Evolutionary conservation across 2,888 invertebrate genomes (phyloP), one percentile per base, ranked within the genome.

Genomic region (Perizoma flavofasciatum): DNA sequence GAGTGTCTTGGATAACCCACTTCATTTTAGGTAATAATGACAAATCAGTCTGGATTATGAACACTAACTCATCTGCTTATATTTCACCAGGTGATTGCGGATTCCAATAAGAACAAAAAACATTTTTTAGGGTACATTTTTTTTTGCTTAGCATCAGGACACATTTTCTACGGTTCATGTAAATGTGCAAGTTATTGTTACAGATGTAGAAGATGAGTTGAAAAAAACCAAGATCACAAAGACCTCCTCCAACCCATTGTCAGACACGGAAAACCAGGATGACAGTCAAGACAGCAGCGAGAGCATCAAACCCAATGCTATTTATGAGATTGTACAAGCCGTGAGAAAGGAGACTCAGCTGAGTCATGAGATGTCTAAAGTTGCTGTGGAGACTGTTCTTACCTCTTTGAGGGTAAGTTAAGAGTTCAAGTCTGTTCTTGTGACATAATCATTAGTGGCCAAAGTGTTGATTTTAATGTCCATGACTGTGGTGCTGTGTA

Each of bases 361-460:
- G 43, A 97, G 97, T 72, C 96, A 97, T 85, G 96, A 97, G 72
- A 94, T 96, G 93, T 97, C 97, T 0, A 95, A 96, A 81, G 94
- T 97, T 56, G 97, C 97, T 9, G 94, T 97, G 40, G 95, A 95
- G 63, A 96, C 97, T 44, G 96, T 97, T 0, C 93, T 96, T 0
- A 92, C 81, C 57, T 89, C 91, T 11, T 81, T 92, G 49, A 83
- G 89, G 72, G 92, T 92, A 74, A 72, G 81, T 74, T 41, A 5
- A 4, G 39, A 8, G 9, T 43, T 9, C 22, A 22, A 22, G 3
- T 22, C 22, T 22, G 22, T 22, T 22, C 22, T 22, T 22, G 22
- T 22, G 22, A 22, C 22, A 22, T 22, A 22, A 11, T 37, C 1
- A 41, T 8, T 44, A 52, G 50, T n/a, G n/a, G 40, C 43, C 33